These are phyloP conservation scores for Epizoanthus rinbou DNA, from an alignment of 92 coral and sea anemone genomes.

Conservation along the genomic window DNA sequence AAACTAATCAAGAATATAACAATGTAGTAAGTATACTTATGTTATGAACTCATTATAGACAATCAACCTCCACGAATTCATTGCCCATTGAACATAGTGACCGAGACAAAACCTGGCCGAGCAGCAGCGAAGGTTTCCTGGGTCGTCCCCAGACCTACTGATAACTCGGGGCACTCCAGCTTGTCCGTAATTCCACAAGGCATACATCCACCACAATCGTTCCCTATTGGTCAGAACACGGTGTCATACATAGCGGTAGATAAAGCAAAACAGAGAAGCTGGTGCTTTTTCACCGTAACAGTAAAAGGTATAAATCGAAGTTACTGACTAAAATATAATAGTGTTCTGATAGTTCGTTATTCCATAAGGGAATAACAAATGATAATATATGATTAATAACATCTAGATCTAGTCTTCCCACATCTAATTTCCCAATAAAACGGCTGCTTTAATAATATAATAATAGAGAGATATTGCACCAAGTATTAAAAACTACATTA, in stretches of 20 bases:
- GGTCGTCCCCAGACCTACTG: slow-evolving; percentile 18
- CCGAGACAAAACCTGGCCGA: slow-evolving; percentile 5
- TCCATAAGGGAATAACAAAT: too few relatives aligned
- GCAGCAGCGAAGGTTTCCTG: slow-evolving; percentile 9
- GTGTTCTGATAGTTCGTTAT: too few relatives aligned
- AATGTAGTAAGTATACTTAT: too few relatives aligned
- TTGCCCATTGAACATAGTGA: slow-evolving; percentile 21
- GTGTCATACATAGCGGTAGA: slow-evolving; percentile 12
- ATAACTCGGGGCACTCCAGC: slow-evolving; percentile 6
- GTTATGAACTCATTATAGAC: not conserved
- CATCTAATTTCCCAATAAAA: too few relatives aligned
- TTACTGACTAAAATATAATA: too few relatives aligned
- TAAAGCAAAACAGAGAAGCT: not conserved
- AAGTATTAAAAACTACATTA: too few relatives aligned
- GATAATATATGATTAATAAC: not conserved
- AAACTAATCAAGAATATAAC: too few relatives aligned
- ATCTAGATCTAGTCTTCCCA: not conserved
- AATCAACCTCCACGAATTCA: not conserved
- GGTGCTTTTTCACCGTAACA: slow-evolving; percentile 28
- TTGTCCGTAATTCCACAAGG: not conserved
- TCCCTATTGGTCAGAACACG: slow-evolving; percentile 22
- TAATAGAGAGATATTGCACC: too few relatives aligned
- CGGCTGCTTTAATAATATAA: too few relatives aligned
- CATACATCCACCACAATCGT: not conserved
- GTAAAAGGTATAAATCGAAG: slow-evolving; percentile 1